These are phyloP conservation scores for Stichopus horrens DNA, from an alignment of 53 echinoderm and acorn worm species.

Conservation along the genomic window DNA sequence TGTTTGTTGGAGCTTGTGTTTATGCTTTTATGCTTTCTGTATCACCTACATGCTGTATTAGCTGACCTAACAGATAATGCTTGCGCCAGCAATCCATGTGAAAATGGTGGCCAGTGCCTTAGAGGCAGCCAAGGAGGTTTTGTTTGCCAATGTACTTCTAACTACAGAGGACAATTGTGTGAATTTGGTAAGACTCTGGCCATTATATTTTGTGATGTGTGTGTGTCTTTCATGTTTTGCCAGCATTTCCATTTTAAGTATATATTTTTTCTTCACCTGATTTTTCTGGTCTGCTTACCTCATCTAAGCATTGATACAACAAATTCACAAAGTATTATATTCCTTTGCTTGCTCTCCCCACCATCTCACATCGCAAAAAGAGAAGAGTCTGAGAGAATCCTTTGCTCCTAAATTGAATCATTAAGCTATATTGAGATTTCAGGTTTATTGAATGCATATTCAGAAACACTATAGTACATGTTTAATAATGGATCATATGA, in stretches of 20 bases:
- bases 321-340: no score
- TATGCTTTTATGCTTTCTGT: not conserved
- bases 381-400: no score
- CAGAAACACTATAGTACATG: no score
- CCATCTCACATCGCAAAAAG: no score
- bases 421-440: no score
- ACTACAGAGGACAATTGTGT: constrained; percentile 48
- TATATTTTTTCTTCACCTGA: not conserved
- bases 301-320: no score
- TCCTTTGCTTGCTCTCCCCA: no score
- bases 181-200: constrained; percentile 14
- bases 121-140: constrained; percentile 36
- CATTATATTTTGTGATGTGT: not conserved
- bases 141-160: constrained; percentile 39
- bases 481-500: no score
- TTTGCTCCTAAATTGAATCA: no score
- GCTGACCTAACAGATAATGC: not conserved
- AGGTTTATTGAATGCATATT: no score
- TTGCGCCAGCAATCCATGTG: constrained; percentile 64
- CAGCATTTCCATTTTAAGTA: not conserved
- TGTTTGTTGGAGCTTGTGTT: not conserved
- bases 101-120: constrained; percentile 63
- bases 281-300: no score
- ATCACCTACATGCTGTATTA: not conserved
- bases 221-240: not conserved